Percentiles rank a stretch among this genome's conserved stretches.
phyloP scores from a whole-genome alignment of 2,797 vertebrate genomes.

The Lophotriccus pileatus region DNA sequence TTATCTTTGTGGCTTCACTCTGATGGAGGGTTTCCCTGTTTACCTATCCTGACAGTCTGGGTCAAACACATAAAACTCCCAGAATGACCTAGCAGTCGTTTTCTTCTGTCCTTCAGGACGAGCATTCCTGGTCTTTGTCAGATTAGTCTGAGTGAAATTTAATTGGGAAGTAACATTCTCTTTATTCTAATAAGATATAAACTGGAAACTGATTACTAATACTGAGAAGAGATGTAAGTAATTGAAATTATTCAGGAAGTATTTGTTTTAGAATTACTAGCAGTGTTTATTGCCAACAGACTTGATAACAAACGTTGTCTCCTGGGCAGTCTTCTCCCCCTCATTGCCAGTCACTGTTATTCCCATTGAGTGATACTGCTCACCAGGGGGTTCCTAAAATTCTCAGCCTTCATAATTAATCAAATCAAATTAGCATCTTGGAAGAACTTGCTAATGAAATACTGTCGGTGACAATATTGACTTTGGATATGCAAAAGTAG shows the following conservation, averaged over 20 bases:
- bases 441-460: constrained; percentile 39
- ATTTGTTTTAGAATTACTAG: background rate
- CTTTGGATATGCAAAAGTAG: background rate
- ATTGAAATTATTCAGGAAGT: background rate
- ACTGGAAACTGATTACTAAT: background rate
- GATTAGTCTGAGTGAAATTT: background rate
- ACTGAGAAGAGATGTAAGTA: background rate
- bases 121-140: background rate
- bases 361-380: background rate
- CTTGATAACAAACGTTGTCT: background rate
- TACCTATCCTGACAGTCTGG: background rate
- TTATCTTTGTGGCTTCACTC: background rate
- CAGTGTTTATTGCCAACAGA: background rate
- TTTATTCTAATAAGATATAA: background rate
- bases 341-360: background rate
- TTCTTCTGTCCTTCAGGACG: background rate
- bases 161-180: background rate
- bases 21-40: background rate
- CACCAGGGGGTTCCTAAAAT: background rate
- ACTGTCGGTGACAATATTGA: background rate
- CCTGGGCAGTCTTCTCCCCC: background rate
- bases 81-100: background rate
- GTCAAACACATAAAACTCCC: background rate
- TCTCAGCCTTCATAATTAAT: constrained; percentile 18
- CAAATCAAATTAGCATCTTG: constrained; percentile 8